These are phyloP conservation scores for Hydrozoanthus gracilis DNA, from an alignment of 92 coral and sea anemone species.

Conservation along the genomic window DNA sequence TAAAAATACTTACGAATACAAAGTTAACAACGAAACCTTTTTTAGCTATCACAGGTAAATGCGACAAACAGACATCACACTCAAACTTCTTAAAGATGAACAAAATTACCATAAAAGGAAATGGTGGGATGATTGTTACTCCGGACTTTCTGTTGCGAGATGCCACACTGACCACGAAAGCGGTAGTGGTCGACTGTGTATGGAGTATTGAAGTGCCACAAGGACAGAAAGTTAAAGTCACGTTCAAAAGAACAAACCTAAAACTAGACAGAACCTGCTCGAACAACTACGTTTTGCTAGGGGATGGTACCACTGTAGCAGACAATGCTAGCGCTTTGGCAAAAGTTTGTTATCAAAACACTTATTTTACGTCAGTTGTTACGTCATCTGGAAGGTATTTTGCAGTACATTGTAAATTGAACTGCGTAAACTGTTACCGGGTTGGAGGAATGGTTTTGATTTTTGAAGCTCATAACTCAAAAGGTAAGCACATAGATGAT, in stretches of 20 bases:
- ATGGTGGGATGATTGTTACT: constrained; percentile 32
- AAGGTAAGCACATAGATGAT: not conserved
- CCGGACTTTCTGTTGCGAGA: constrained; percentile 25
- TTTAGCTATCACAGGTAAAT: constrained; percentile 4
- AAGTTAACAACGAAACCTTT: not conserved
- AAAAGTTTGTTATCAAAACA: not conserved
- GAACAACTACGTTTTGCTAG: not conserved
- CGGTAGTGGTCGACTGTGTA: not conserved
- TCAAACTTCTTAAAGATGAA: not conserved
- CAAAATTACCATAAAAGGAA: not conserved
- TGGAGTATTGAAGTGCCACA: constrained; percentile 34
- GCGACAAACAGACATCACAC: not conserved
- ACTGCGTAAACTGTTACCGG: not conserved
- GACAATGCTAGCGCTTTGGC: constrained; percentile 15
- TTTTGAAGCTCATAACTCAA: constrained; percentile 1
- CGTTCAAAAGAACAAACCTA: not conserved
- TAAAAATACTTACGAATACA: too few relatives aligned
- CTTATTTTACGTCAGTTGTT: not conserved
- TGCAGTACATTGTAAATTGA: not conserved
- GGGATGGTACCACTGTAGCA: constrained; percentile 15
- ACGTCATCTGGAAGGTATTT: constrained; percentile 21
- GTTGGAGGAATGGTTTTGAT: constrained; percentile 8
- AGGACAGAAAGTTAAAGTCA: not conserved
- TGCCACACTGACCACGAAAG: not conserved
- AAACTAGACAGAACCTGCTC: not conserved